Conservation (phyloP, 2,797 vertebrate species). For the Sebastes matsubarae region DNA sequence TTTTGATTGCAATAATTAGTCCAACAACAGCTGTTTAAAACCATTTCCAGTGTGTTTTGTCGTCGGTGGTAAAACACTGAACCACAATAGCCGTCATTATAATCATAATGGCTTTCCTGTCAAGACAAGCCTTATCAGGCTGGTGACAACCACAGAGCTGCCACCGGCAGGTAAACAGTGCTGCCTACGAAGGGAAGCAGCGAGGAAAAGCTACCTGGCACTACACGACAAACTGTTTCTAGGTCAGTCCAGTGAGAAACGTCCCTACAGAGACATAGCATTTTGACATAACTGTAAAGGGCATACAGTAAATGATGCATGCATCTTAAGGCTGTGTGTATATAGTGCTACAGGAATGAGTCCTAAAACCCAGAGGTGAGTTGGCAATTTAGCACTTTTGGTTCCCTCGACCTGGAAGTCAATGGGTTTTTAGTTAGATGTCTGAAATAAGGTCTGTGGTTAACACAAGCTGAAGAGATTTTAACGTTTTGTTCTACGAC, state of each 20-base stretch:
- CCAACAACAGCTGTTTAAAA: slow-evolving; percentile 64
- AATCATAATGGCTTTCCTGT: slow-evolving; percentile 73
- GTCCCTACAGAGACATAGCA: slow-evolving; percentile 40
- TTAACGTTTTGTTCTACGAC: too few relatives aligned
- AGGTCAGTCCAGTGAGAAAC: slow-evolving; percentile 54
- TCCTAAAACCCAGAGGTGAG: too few relatives aligned
- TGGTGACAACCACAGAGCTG: slow-evolving; percentile 55
- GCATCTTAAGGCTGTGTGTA: slow-evolving; percentile 22
- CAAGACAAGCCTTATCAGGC: slow-evolving; percentile 64
- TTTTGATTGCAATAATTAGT: slow-evolving; percentile 73
- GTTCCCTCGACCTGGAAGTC: too few relatives aligned
- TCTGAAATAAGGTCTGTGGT: too few relatives aligned
- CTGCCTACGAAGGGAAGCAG: slow-evolving; percentile 38
- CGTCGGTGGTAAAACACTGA: slow-evolving; percentile 61
- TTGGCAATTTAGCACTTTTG: too few relatives aligned
- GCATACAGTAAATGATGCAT: slow-evolving; percentile 52
- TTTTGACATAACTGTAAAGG: slow-evolving; percentile 58
- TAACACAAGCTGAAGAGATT: too few relatives aligned
- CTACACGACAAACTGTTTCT: slow-evolving; percentile 52
- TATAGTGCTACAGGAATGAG: too few relatives aligned
- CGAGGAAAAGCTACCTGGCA: slow-evolving; percentile 24
- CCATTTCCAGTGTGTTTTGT: slow-evolving; percentile 66
- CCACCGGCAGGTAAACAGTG: slow-evolving; percentile 68
- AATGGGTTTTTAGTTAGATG: too few relatives aligned
- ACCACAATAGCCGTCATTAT: slow-evolving; percentile 74